phyloP scores from a whole-genome alignment of 2,797 vertebrate genomes.

The Amblyopsis hoosieri region DNA sequence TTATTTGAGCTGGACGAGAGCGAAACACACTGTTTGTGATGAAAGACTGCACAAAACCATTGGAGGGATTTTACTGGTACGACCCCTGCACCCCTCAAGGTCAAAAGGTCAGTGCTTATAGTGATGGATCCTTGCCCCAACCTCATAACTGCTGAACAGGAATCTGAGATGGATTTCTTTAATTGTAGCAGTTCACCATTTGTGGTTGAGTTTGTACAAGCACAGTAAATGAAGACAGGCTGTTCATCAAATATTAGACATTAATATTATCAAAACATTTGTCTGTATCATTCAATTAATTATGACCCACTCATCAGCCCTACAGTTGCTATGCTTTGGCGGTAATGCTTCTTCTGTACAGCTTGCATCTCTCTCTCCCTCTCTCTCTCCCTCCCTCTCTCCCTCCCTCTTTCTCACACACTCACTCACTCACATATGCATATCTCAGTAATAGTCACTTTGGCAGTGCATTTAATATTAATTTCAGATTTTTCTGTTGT shows the following conservation, averaged over 20 bases:
- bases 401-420: slow-evolving; percentile 4
- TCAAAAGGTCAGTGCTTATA: neutral
- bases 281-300: slow-evolving; percentile 49
- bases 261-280: slow-evolving; percentile 49
- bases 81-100: neutral
- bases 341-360: slow-evolving; percentile 12
- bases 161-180: neutral
- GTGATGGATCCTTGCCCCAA: no score
- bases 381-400: slow-evolving; percentile 8
- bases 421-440: slow-evolving; percentile 4
- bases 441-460: slow-evolving; percentile 19
- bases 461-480: slow-evolving; percentile 47
- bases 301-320: slow-evolving; percentile 11
- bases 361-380: slow-evolving; percentile 10
- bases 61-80: neutral
- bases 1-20: neutral
- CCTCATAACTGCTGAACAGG: no score
- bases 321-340: slow-evolving; percentile 12
- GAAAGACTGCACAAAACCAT: neutral
- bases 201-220: neutral
- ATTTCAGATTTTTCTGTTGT: slow-evolving; percentile 45
- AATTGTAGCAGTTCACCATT: neutral
- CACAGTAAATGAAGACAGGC: slow-evolving; percentile 2
- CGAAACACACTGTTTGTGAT: neutral
- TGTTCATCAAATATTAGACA: slow-evolving; percentile 42